Conservation (phyloP, 2,113 vertebrate genomes). For the Turnix velox region DNA sequence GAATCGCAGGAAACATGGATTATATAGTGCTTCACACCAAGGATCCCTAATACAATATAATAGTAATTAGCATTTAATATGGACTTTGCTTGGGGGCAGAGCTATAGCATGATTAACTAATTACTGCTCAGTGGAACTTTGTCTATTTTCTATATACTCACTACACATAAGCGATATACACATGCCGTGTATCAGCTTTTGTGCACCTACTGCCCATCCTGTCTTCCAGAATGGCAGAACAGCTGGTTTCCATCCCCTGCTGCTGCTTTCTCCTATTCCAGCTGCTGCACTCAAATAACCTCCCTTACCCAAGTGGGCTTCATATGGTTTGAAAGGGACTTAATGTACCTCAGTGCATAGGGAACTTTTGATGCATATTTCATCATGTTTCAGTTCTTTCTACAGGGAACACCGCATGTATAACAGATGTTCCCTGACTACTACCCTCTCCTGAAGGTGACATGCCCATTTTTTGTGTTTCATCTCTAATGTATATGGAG, state of each 20-base stretch:
- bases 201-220: background rate
- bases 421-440: constrained; percentile 52
- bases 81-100: background rate
- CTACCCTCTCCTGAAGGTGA: constrained; percentile 50
- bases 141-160: background rate
- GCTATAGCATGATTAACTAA: background rate
- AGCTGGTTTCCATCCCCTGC: constrained; percentile 21
- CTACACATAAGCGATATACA: background rate
- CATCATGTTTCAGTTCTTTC: constrained; percentile 38
- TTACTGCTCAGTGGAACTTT: background rate
- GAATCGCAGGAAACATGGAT: background rate
- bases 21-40: background rate
- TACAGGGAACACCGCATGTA: constrained; percentile 37
- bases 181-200: background rate
- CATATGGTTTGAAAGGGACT: constrained; percentile 36
- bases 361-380: constrained; percentile 56
- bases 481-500: constrained; percentile 33
- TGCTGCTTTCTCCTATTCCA: constrained; percentile 26
- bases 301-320: constrained; percentile 37
- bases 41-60: background rate
- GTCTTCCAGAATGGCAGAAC: constrained; percentile 11
- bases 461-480: constrained; percentile 43
- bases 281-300: constrained; percentile 36
- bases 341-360: constrained; percentile 37
- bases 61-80: background rate